Evolutionary conservation across 2,888 invertebrate genomes (phyloP), one percentile per base, ranked within the genome.

Genomic region (Cryptops parisi): DNA sequence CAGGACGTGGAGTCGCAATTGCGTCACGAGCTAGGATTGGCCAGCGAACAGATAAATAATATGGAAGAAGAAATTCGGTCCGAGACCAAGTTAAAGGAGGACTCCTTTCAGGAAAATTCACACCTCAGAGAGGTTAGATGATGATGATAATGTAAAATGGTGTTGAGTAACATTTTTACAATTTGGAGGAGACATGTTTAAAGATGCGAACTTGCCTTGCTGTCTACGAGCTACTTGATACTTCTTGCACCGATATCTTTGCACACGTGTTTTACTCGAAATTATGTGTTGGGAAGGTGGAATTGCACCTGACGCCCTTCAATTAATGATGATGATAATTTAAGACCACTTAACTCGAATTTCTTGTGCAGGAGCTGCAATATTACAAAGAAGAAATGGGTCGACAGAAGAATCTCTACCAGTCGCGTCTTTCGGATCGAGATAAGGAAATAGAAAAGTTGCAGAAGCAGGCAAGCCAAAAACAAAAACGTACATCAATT

Each of bases 381-480:
- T 75, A 71, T 60, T 67, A 75, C 12, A 70, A 74, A 55, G 76
- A 77, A 55, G 78, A 78, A 60, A 61, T 75, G 43, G 64, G 70
- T 43, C 68, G 72, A 56, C 76, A 76, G 58, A 71, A 72, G 54
- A 68, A 68, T 21, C 64, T 66, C 53, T 69, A 75, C 54, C 70
- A 73, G 53, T 61, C 67, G 3, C 69, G 75, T 61, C 61, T 77
- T 24, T 69, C 70, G 58, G 76, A 78, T 60, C 70, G 76, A 59
- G 78, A 80, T 50, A 62, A 66, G 3, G 78, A 80, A 63, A 72
- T 78, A 56, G 71, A 75, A 5, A 71, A 72, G 57, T 67, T 79
- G 17, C 67, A 75, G 56, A 71, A 71, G 56, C 77, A 78, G 70
- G 69, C 77, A 45, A 49, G 25, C 12, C 38, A 38, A 33, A 19